phyloP scores from a whole-genome alignment of 2,888 invertebrate species.

The Drosophila setosimentum region DNA sequence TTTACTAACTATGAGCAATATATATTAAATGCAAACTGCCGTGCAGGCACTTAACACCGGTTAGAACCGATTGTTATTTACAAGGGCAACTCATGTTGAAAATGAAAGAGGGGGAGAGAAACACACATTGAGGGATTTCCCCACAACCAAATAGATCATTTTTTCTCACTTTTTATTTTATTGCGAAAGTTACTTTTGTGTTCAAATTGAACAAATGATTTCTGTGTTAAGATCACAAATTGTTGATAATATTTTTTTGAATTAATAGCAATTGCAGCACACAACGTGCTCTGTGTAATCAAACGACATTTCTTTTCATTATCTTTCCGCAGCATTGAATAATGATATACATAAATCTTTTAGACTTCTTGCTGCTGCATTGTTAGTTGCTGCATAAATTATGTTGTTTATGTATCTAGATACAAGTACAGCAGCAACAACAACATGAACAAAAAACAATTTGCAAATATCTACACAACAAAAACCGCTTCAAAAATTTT shows the following conservation, averaged over 20 bases:
- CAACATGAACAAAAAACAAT: constrained; percentile 14
- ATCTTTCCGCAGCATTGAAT: neutral
- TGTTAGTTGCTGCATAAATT: constrained; percentile 52
- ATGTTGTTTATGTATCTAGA: constrained; percentile 44
- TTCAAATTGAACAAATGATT: neutral
- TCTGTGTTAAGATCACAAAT: neutral
- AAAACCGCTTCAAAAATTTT: constrained; percentile 19
- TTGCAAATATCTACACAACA: constrained; percentile 21
- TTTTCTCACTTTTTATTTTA: neutral
- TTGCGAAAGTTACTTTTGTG: neutral
- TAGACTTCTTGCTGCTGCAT: constrained; percentile 19
- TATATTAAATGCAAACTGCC: neutral
- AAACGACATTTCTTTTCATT: neutral
- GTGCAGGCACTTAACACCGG: neutral
- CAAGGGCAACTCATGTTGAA: neutral
- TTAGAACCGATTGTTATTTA: neutral
- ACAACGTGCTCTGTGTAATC: neutral
- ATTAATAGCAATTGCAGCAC: neutral
- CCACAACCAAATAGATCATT: neutral
- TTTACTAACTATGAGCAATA: neutral
- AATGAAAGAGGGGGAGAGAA: neutral
- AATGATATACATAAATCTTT: constrained; percentile 1
- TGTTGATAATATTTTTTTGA: neutral
- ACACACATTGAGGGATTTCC: neutral
- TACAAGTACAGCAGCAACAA: constrained; percentile 8